A percentile compares a stretch with the other conserved stretches of the same genome.
These are phyloP conservation scores for Haliclona indistincta DNA, from an alignment of 37 sponge, comb jelly and placozoan species.

Conservation along the genomic window DNA sequence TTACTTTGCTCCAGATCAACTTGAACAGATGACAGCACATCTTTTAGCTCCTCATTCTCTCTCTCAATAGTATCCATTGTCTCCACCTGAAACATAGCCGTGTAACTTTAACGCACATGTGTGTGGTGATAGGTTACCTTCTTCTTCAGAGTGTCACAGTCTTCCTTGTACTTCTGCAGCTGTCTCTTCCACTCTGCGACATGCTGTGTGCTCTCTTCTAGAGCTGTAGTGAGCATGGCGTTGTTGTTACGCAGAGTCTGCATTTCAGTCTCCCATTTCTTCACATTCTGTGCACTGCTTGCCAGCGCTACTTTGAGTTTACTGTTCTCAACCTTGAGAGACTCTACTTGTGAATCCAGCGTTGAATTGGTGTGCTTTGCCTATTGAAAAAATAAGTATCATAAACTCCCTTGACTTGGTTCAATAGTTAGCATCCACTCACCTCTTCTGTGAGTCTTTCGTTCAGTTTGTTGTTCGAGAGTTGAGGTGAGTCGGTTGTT, in stretches of 20 bases:
- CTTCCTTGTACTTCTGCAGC: slow-evolving; percentile 83
- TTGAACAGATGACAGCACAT: slow-evolving; percentile 44
- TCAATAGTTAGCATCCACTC: no score
- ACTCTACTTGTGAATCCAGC: slow-evolving; percentile 42
- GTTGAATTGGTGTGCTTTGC: neutral
- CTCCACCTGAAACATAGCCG: slow-evolving; percentile 6
- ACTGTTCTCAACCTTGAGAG: slow-evolving; percentile 65
- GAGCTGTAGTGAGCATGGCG: slow-evolving; percentile 61
- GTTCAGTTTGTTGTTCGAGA: no score
- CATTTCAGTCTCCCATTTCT: slow-evolving; percentile 93
- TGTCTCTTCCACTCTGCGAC: slow-evolving; percentile 90
- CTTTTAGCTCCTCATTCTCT: slow-evolving; percentile 66
- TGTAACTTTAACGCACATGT: neutral
- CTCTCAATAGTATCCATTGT: slow-evolving; percentile 15
- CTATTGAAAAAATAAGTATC: no score
- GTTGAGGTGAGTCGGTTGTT: no score
- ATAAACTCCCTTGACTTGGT: no score
- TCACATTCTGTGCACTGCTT: slow-evolving; percentile 69
- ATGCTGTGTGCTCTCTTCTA: slow-evolving; percentile 84
- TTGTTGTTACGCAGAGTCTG: slow-evolving; percentile 89
- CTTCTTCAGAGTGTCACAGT: slow-evolving; percentile 66
- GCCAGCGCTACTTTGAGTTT: slow-evolving; percentile 78
- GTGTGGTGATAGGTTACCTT: slow-evolving; percentile 27
- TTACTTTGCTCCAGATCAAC: slow-evolving; percentile 58
- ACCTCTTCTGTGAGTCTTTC: no score